Percentiles rank a stretch among this genome's conserved stretches.
Evolutionary conservation across 2,797 vertebrate species (phyloP).

Genomic region (Semaprochilodus insignis): DNA sequence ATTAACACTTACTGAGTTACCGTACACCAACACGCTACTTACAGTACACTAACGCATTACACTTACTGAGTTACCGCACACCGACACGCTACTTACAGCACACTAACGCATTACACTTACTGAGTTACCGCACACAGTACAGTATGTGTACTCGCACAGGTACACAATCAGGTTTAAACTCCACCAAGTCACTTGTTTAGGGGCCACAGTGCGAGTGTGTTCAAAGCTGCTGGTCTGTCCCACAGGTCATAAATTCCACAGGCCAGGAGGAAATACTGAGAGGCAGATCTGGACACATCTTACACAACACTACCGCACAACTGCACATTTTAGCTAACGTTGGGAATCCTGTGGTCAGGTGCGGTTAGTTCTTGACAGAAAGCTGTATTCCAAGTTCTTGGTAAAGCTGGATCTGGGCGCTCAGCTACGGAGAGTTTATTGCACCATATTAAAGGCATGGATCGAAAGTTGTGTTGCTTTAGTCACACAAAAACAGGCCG

Average conservation of each 20-base stretch:
- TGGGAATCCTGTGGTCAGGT: background rate
- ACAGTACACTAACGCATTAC: too few relatives aligned
- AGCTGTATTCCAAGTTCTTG: background rate
- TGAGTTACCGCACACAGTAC: background rate
- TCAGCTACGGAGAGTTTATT: background rate
- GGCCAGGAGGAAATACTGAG: background rate
- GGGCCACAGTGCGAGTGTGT: background rate
- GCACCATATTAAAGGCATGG: background rate
- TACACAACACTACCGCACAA: background rate
- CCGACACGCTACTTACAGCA: too few relatives aligned
- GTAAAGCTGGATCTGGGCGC: background rate
- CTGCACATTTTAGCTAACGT: slow-evolving; percentile 13
- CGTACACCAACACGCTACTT: too few relatives aligned
- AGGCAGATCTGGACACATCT: slow-evolving; percentile 17
- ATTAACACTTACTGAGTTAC: too few relatives aligned
- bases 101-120: too few relatives aligned
- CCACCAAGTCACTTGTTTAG: slow-evolving; percentile 7
- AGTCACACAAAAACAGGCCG: background rate
- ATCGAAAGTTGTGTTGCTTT: background rate
- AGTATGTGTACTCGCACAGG: background rate
- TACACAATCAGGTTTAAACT: background rate
- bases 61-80: too few relatives aligned
- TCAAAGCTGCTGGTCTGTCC: slow-evolving; percentile 28
- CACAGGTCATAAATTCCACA: slow-evolving; percentile 31
- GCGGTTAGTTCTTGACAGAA: background rate